Evolutionary conservation across 2,113 vertebrate genomes (phyloP).

Genomic region (Callipepla californica): DNA sequence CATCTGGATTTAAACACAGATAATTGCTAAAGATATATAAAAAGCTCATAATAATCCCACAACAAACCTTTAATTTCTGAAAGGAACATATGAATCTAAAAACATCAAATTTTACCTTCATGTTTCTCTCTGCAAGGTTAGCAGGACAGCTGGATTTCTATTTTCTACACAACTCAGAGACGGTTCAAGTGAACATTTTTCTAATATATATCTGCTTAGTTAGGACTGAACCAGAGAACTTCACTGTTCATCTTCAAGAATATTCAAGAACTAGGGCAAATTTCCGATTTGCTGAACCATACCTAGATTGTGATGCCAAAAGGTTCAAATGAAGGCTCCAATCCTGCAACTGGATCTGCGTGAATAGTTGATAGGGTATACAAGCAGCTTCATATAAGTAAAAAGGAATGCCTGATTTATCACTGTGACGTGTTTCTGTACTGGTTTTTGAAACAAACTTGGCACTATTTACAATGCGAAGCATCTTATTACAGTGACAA

Average conservation of each 20-base stretch:
- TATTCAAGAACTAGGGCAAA: slow-evolving; percentile 11
- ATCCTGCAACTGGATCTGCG: slow-evolving; percentile 60
- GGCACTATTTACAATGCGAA: not conserved
- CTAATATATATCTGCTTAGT: not conserved
- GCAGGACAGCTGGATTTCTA: slow-evolving; percentile 1
- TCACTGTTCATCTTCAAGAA: not conserved
- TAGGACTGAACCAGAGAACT: not conserved
- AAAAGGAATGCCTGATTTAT: not conserved
- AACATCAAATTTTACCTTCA: not conserved
- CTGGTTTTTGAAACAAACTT: slow-evolving; percentile 14
- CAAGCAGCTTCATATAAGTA: slow-evolving; percentile 36
- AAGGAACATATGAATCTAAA: not conserved
- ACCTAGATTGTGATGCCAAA: slow-evolving; percentile 45
- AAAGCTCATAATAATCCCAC: not conserved
- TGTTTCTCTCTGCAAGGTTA: slow-evolving; percentile 28
- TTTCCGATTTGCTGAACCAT: slow-evolving; percentile 20
- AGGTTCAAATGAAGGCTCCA: slow-evolving; percentile 64
- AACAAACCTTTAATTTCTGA: not conserved
- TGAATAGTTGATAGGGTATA: slow-evolving; percentile 47
- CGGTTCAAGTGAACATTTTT: not conserved
- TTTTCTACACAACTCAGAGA: not conserved
- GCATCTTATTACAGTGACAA: not conserved
- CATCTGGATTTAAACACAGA: not conserved
- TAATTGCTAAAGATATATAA: not conserved
- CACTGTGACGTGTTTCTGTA: not conserved